Conservation (phyloP, 2,888 invertebrate genomes). For the Yponomeuta evonymella region DNA sequence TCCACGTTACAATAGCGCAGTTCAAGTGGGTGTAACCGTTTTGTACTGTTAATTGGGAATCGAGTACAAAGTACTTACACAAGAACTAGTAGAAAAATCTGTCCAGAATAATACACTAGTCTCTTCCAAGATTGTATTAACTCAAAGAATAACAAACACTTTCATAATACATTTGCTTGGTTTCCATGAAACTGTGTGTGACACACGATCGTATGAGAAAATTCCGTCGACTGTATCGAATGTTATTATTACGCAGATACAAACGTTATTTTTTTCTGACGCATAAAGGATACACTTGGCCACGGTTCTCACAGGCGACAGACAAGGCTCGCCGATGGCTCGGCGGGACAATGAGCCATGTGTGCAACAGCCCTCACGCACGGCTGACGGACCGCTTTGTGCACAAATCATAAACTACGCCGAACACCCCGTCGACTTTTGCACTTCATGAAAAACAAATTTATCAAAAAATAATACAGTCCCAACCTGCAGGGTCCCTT, state of each 20-base stretch:
- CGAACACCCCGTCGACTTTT: constrained; percentile 63
- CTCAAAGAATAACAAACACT: background rate
- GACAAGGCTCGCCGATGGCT: constrained; percentile 45
- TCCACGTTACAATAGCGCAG: constrained; percentile 20
- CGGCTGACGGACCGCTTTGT: constrained; percentile 53
- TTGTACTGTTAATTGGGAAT: constrained; percentile 13
- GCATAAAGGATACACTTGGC: constrained; percentile 11
- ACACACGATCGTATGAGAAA: background rate
- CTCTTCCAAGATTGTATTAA: background rate
- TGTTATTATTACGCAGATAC: background rate
- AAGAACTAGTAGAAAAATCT: background rate
- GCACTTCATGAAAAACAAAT: constrained; percentile 74
- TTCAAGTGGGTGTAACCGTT: constrained; percentile 22
- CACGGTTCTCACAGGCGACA: constrained; percentile 13
- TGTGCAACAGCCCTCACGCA: constrained; percentile 64
- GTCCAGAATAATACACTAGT: background rate
- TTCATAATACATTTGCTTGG: background rate
- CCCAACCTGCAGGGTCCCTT: constrained; percentile 55
- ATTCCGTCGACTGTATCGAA: background rate
- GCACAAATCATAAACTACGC: constrained; percentile 50
- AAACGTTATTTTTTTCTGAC: background rate
- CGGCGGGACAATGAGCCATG: constrained; percentile 61
- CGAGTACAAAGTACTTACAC: background rate
- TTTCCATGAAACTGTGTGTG: background rate
- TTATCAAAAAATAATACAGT: constrained; percentile 59